These are phyloP conservation scores for Clarias platycephalus DNA, from an alignment of 2,797 vertebrate species.

Conservation along the genomic window DNA sequence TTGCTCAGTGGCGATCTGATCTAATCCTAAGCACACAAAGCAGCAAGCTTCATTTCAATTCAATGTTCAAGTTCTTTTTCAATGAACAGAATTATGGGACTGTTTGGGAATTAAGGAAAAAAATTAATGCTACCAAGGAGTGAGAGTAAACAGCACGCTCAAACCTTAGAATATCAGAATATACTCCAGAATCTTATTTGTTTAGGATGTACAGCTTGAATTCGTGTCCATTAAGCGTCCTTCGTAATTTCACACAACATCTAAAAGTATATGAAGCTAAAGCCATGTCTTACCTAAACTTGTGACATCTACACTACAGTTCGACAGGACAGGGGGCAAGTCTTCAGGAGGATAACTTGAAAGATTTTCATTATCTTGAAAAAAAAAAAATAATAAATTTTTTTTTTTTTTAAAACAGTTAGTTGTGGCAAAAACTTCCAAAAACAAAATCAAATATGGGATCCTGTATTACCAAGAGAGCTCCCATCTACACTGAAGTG, in stretches of 20 bases:
- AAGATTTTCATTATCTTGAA: slow-evolving; percentile 27
- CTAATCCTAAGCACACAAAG: slow-evolving; percentile 68
- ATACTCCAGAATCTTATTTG: background rate
- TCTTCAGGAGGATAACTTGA: slow-evolving; percentile 49
- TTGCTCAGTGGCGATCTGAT: slow-evolving; percentile 71
- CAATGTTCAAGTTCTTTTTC: background rate
- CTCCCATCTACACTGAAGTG: slow-evolving; percentile 42
- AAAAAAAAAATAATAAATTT: background rate
- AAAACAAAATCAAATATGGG: background rate
- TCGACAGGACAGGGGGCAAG: slow-evolving; percentile 69
- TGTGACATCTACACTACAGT: slow-evolving; percentile 80
- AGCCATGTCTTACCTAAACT: slow-evolving; percentile 72
- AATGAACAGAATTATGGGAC: background rate
- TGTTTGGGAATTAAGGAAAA: background rate
- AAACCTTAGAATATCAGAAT: background rate
- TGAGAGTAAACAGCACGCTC: background rate
- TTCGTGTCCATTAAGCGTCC: background rate
- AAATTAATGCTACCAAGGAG: background rate
- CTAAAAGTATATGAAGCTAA: background rate
- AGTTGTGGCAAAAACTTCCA: background rate
- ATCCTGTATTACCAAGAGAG: slow-evolving; percentile 18
- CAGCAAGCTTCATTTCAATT: background rate
- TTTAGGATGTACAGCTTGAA: background rate
- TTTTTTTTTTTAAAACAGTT: background rate
- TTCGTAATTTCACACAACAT: background rate